Percentiles rank a stretch among this genome's conserved stretches.
Conservation (phyloP, 2,113 vertebrate genomes). For the Xyrauchen texanus region DNA sequence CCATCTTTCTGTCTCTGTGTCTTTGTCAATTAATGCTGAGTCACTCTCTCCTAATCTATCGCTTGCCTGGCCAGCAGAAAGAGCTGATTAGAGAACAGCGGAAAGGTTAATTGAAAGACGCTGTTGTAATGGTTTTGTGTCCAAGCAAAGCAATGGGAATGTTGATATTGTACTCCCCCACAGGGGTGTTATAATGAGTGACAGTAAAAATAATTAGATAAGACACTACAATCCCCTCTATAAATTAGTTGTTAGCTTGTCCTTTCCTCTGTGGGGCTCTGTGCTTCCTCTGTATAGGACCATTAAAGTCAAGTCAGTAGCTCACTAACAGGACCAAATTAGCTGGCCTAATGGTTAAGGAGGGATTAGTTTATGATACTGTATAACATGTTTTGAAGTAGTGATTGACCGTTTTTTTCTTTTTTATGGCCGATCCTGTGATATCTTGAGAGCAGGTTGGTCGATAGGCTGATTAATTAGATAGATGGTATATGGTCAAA, state of each 20-base stretch:
- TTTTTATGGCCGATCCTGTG: too few relatives aligned
- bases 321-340: neutral
- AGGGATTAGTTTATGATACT: too few relatives aligned
- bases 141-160: slow-evolving; percentile 58
- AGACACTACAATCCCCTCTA: slow-evolving; percentile 61
- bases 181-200: slow-evolving; percentile 65
- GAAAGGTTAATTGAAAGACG: slow-evolving; percentile 65
- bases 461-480: too few relatives aligned
- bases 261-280: slow-evolving; percentile 23
- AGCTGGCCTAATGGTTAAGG: neutral
- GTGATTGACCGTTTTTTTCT: too few relatives aligned
- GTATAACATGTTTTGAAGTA: too few relatives aligned
- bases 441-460: too few relatives aligned
- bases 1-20: slow-evolving; percentile 20
- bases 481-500: too few relatives aligned
- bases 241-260: slow-evolving; percentile 60
- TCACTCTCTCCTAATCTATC: slow-evolving; percentile 53
- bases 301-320: slow-evolving; percentile 40
- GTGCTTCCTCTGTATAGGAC: slow-evolving; percentile 34
- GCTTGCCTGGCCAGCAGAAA: slow-evolving; percentile 57
- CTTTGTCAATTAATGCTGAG: slow-evolving; percentile 54
- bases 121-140: slow-evolving; percentile 64
- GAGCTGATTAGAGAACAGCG: slow-evolving; percentile 55
- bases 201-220: slow-evolving; percentile 73
- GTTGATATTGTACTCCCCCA: slow-evolving; percentile 43